Base-by-base conservation (phyloP, 2,113 vertebrate species). In the Dipodomys merriami region DNA sequence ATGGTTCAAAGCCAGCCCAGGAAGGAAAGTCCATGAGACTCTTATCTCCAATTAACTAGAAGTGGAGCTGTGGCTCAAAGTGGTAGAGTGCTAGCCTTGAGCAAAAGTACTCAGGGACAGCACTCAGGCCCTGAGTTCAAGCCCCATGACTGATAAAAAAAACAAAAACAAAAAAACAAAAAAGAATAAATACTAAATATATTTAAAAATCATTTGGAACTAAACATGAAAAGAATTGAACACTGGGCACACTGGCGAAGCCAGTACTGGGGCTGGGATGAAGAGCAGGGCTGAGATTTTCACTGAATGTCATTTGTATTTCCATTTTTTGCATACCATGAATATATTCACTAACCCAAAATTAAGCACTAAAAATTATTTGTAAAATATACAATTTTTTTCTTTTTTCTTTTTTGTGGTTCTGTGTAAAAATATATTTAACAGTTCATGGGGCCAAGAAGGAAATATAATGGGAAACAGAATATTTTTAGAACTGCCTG, bases 191-290 rank as follows among this genome's bases (percentile, higher is more conserved):
- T 39, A 39, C 39, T 39, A 39, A 39, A 39, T 39, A 53, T 22
- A 33, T 53, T 65, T 79, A 53, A 23, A 64, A 83, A 83, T 83
- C 57, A 88, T 78, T 91, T 94, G 72, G 44, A 88, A 88, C 72
- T 67, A 83, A 57, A 33, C 11, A 20, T 33, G 6, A 5, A n/a
- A 81, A 57, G 53, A 13, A 57, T 57, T 46, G 77, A 91, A 72
- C 20, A 65, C 20, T 73, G 22, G 29, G 9, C 65, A 67, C 7
- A 18, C 19, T 71, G 27, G 53, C 0, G 33, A 20, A 80, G 20
- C 62, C 62, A 29, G 53, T 30, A 6, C 53, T 33, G 3, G 29
- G 20, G 49, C 44, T 25, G 13, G 35, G n/a, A 7, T 33, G 23
- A 60, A 30, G 10, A 30, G 11, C 53, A 87, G 44, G 5, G 29